Evolutionary conservation across 2,797 vertebrate species (phyloP), one percentile per base, ranked within the genome.

Genomic region (Phataginus tricuspis): DNA sequence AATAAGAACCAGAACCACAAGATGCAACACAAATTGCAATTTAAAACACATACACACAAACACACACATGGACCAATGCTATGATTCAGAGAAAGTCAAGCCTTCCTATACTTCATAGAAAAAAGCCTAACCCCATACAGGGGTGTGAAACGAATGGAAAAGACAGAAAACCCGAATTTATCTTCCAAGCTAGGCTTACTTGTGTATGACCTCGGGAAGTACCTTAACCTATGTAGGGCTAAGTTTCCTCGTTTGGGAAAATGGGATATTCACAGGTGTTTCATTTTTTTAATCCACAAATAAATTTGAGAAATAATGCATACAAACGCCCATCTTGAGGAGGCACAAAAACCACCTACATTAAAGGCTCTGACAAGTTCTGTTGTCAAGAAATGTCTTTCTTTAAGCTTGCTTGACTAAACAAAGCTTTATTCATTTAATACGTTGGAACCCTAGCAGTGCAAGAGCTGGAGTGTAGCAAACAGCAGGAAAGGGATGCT

Each of bases 21-120:
- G 78, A 23, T 63, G 37, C 90, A 64, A 92, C 7, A 61, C 0
- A 23, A 55, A 69, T 2, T 19, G 27, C 13, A 75, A 83, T 64
- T 71, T 53, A 23, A 77, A 79, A 59, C 61, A 64, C n/a, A 72
- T 1, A 53, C n/a, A 51, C 34, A 80, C 5, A 77, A 11, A 29
- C 1, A 39, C 5, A 77, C 49, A 66, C 18, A 55, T 11, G 37
- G 29, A 49, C 4, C 13, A 15, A 6, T 0, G 0, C 42, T 1
- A 42, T 1, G 55, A 78, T 27, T 34, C 42, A 25, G 13, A 75
- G 45, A 49, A 64, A n/a, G 16, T 37, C 18, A 27, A 90, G 68
- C 13, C 27, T 79, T 29, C 42, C 25, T 69, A 15, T 1, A 27
- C 31, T 27, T 31, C 31, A 82, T 0, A 37, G 14, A 84, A 53